Evolutionary conservation across 2,888 invertebrate species (phyloP), one percentile per base, ranked within the genome.

Genomic region (Plagodis dolabraria): DNA sequence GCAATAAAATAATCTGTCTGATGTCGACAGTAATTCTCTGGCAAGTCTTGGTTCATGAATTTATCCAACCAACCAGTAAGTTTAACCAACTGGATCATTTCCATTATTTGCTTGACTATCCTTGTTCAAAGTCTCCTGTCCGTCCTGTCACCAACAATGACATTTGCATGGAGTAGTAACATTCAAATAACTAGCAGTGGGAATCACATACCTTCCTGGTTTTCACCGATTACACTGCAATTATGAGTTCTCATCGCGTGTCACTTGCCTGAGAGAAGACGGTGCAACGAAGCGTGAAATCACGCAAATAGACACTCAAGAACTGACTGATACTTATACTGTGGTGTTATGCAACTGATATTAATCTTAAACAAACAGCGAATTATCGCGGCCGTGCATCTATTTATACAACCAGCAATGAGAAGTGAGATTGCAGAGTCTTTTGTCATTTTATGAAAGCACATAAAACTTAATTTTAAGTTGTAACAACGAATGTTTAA

Each of bases 191-290:
- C 56, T 57, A 59, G 50, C 44, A 60, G 62, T 66, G 62, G 60
- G 67, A 57, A 65, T 63, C 40, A 46, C 60, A 64, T 55, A 63
- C 48, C 62, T 66, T 63, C 64, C 60, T 64, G 63, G 60, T 48
- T 70, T 65, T 68, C 67, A 63, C 68, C 64, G 53, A 68, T 68
- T 68, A 69, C 46, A 65, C 64, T 62, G 61, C 69, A 67, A 65
- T 69, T 57, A 66, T 64, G 53, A 54, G 50, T 62, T 64, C 52
- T 64, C 54, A 61, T 61, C 60, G 67, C 67, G 65, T 67, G 69
- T 49, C 63, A 65, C 53, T 35, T 35, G 62, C 42, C 43, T 35
- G 55, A 57, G 58, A 53, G 59, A 55, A 60, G 56, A 56, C 48
- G 46, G 56, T 47, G 50, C 60, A 57, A 45, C 64, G 53, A 60